These are phyloP conservation scores for Caretta caretta DNA, from an alignment of 2,113 vertebrate genomes.

Conservation along the genomic window DNA sequence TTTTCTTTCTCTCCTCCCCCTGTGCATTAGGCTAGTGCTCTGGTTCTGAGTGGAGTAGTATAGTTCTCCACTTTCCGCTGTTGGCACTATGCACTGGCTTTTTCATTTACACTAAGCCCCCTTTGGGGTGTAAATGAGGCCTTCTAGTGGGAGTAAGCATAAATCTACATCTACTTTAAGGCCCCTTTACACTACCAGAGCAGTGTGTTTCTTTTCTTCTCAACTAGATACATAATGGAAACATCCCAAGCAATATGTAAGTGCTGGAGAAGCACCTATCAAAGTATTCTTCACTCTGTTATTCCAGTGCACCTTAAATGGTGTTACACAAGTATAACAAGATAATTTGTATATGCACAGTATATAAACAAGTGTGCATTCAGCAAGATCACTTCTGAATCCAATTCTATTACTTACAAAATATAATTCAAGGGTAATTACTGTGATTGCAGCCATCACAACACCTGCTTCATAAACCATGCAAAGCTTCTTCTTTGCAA, in stretches of 20 bases:
- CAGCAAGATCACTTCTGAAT: not conserved
- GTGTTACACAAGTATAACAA: not conserved
- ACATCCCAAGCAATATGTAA: not conserved
- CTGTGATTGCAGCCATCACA: not conserved
- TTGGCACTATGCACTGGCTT: not conserved
- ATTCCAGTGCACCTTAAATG: not conserved
- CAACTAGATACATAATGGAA: constrained; percentile 22
- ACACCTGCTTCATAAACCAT: constrained; percentile 33
- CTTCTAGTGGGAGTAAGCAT: not conserved
- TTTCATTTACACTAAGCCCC: not conserved
- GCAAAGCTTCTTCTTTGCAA: constrained; percentile 1
- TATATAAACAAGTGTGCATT: constrained; percentile 7
- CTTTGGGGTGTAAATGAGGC: not conserved
- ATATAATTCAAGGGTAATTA: constrained; percentile 32
- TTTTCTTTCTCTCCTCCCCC: too few species aligned
- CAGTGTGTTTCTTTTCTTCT: constrained; percentile 30
- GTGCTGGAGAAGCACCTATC: not conserved
- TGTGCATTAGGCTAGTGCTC: not conserved
- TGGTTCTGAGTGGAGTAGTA: not conserved
- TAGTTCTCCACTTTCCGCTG: not conserved
- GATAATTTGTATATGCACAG: constrained; percentile 3
- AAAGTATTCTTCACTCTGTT: constrained; percentile 31
- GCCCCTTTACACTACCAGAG: not conserved
- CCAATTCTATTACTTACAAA: constrained; percentile 56
- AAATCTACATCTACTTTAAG: not conserved